These are phyloP conservation scores for Diplazon laetatorius DNA, from an alignment of 2,888 invertebrate genomes.

Conservation along the genomic window DNA sequence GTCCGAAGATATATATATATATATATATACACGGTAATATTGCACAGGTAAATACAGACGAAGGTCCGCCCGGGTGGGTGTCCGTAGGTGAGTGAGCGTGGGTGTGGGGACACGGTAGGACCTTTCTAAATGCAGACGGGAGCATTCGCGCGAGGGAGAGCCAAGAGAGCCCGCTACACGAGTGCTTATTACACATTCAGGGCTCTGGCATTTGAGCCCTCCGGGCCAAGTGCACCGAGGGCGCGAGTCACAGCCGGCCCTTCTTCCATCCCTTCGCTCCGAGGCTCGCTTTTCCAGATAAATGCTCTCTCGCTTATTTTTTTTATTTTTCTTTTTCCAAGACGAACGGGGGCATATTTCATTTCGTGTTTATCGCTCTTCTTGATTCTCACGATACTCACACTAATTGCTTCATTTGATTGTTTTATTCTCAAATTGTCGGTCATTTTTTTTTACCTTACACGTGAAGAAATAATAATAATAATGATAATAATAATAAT, in stretches of 20 bases:
- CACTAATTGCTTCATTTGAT: too few species aligned
- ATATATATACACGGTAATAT: constrained; percentile 1
- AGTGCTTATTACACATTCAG: constrained; percentile 80
- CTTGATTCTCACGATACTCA: background rate
- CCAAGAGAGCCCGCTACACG: constrained; percentile 63
- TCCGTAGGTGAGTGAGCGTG: constrained; percentile 29
- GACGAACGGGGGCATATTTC: background rate
- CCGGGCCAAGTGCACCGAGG: constrained; percentile 60
- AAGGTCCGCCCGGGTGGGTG: constrained; percentile 33
- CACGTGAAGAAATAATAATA: background rate
- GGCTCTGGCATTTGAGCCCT: constrained; percentile 70
- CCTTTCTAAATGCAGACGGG: constrained; percentile 75
- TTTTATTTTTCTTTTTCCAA: constrained; percentile 25
- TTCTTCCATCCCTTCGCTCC: constrained; percentile 8
- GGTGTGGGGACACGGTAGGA: constrained; percentile 63
- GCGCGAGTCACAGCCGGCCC: constrained; percentile 2
- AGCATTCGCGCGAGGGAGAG: constrained; percentile 40
- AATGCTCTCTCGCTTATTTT: constrained; percentile 31
- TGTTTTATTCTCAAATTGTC: too few species aligned
- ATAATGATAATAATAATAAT: constrained; percentile 7
- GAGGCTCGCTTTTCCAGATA: background rate
- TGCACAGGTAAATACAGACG: constrained; percentile 54
- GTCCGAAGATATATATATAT: background rate
- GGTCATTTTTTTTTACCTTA: too few species aligned
- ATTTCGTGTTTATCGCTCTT: background rate